Percentiles rank a stretch among this genome's conserved stretches.
Conservation (phyloP, 2,888 invertebrate species). For the Strigamia transsilvanica region DNA sequence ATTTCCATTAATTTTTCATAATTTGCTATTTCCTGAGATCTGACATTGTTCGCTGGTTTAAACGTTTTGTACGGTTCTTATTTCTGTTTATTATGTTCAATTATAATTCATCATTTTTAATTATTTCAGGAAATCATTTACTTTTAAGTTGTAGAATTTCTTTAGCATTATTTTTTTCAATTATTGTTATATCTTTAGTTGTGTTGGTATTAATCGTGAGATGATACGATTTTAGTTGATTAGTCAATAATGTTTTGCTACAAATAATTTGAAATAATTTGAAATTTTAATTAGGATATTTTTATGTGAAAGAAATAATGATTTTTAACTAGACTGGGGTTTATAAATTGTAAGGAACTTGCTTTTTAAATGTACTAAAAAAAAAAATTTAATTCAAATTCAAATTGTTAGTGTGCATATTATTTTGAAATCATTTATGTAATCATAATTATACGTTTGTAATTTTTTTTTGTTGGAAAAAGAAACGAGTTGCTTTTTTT, state of each 20-base stretch:
- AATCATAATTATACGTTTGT: not conserved
- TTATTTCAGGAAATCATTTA: not conserved
- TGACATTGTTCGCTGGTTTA: not conserved
- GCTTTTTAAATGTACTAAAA: not conserved
- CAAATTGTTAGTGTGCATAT: not conserved
- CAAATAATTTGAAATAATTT: constrained; percentile 10
- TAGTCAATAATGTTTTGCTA: not conserved
- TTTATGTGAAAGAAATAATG: not conserved
- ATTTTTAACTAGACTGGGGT: no score
- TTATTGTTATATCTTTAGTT: not conserved
- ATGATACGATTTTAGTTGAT: not conserved
- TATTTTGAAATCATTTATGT: constrained; percentile 13
- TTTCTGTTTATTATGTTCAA: not conserved
- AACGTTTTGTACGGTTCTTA: not conserved
- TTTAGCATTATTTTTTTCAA: not conserved
- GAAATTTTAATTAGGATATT: constrained; percentile 26
- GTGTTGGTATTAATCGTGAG: constrained; percentile 32
- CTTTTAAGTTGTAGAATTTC: constrained; percentile 11
- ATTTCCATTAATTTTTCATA: constrained; percentile 5
- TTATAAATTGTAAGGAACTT: no score
- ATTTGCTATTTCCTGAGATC: constrained; percentile 32
- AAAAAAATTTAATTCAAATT: not conserved
- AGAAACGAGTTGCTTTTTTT: constrained; percentile 15
- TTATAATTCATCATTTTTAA: not conserved
- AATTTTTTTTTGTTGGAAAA: constrained; percentile 21